Percentiles rank a stretch among this genome's conserved stretches.
Evolutionary conservation across 1,140 invertebrate species (phyloP).

Genomic region (Nomia melanderi): DNA sequence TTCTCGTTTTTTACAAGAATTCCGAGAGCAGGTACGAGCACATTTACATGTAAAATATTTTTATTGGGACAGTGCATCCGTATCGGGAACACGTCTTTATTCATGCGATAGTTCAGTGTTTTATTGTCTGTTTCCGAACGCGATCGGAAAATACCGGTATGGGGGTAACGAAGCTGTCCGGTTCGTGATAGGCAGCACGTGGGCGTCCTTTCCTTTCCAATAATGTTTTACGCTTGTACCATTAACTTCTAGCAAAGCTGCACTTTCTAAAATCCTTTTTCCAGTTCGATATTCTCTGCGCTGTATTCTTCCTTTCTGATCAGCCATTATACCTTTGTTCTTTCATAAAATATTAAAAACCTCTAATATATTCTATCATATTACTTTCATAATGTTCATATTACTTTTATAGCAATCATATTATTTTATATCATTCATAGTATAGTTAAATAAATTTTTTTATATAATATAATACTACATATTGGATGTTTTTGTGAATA

Average conservation of each 20-base stretch:
- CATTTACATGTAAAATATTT: not conserved
- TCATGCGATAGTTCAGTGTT: not conserved
- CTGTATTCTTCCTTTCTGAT: not conserved
- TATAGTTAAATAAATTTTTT: too few relatives aligned
- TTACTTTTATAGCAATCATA: too few relatives aligned
- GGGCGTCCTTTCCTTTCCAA: slow-evolving; percentile 39
- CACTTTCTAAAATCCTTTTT: slow-evolving; percentile 32
- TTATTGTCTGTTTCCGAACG: slow-evolving; percentile 30
- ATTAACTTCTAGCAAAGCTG: slow-evolving; percentile 32
- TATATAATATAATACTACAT: too few relatives aligned
- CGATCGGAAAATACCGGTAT: slow-evolving; percentile 41
- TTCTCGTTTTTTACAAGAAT: too few relatives aligned
- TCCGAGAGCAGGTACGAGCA: not conserved
- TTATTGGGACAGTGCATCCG: not conserved
- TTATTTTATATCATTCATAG: too few relatives aligned
- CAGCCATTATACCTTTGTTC: not conserved
- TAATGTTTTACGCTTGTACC: slow-evolving; percentile 29
- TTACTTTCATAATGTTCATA: too few relatives aligned
- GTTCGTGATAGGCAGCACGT: slow-evolving; percentile 35
- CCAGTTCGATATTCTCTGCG: too few relatives aligned
- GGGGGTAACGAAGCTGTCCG: slow-evolving; percentile 48
- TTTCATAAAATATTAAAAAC: too few relatives aligned
- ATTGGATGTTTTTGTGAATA: too few relatives aligned
- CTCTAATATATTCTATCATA: too few relatives aligned
- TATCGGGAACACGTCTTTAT: not conserved